A percentile compares a stretch with the other conserved stretches of the same genome.
Evolutionary conservation across 2,888 invertebrate species (phyloP).

Genomic region (Trichacis sp.): DNA sequence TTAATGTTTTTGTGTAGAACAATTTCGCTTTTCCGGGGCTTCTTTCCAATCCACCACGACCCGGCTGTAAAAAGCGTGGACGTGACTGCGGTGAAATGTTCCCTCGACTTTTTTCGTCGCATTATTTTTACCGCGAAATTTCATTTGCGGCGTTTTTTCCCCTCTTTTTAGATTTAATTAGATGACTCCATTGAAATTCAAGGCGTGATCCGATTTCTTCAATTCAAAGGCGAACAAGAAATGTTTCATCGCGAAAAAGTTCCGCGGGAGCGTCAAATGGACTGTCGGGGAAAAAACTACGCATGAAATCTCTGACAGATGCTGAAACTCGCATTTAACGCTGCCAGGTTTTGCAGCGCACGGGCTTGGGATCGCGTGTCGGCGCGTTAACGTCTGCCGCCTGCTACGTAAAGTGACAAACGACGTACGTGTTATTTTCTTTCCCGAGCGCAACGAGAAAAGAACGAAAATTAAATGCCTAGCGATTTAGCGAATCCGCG

Average conservation of each 20-base stretch:
- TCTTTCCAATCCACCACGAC: conserved; percentile 3
- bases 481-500: background rate
- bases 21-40: background rate
- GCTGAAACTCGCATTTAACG: conserved; percentile 35
- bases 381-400: too few species aligned
- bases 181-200: background rate
- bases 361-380: conserved; percentile 15
- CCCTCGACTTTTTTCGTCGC: background rate
- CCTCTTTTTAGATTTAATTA: background rate
- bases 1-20: conserved; percentile 44
- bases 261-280: conserved; percentile 17
- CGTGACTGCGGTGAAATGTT: background rate
- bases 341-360: conserved; percentile 25
- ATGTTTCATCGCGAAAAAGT: background rate
- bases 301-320: conserved; percentile 26
- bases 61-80: background rate
- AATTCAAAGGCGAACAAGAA: background rate
- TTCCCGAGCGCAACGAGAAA: conserved; percentile 13
- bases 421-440: conserved; percentile 48
- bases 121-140: background rate
- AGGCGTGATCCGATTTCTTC: background rate
- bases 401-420: conserved; percentile 54
- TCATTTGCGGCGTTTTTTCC: background rate
- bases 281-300: conserved; percentile 22
- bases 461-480: conserved; percentile 3